Evolutionary conservation across 2,888 invertebrate species (phyloP).

Genomic region (Sycophila texana): DNA sequence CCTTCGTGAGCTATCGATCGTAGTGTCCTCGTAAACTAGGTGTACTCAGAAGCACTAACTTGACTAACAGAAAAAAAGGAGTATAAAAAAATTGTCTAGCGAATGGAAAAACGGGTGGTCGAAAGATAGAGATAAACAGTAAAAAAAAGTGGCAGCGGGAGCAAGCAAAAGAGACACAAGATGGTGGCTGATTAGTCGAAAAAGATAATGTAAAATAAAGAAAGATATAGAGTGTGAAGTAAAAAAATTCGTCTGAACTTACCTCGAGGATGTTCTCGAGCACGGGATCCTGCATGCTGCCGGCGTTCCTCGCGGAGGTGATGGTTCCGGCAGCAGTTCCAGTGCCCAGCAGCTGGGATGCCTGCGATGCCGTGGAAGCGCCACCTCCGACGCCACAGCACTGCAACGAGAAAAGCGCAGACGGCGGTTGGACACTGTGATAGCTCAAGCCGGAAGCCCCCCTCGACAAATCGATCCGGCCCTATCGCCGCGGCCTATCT

Average conservation of each 20-base stretch:
- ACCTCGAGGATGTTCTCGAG: conserved; percentile 74
- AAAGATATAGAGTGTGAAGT: conserved; percentile 4
- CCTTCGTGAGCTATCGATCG: background rate
- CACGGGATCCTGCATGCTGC: conserved; percentile 74
- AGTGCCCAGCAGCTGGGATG: conserved; percentile 73
- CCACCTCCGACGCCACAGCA: conserved; percentile 76
- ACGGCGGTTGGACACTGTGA: background rate
- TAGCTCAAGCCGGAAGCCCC: background rate
- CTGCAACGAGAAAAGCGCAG: conserved; percentile 60
- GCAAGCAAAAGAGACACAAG: too few relatives aligned
- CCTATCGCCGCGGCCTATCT: conserved; percentile 66
- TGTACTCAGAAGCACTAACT: background rate
- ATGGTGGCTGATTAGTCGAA: too few relatives aligned
- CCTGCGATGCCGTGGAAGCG: conserved; percentile 74
- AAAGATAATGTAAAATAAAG: background rate
- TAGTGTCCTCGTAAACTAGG: background rate
- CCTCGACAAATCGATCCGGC: conserved; percentile 52
- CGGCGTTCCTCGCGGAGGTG: conserved; percentile 70
- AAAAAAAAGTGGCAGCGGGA: too few relatives aligned
- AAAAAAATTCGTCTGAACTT: conserved; percentile 37
- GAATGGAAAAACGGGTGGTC: too few relatives aligned
- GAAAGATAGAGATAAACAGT: too few relatives aligned
- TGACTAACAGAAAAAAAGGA: too few relatives aligned
- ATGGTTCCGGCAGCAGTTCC: conserved; percentile 70
- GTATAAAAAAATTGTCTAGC: too few relatives aligned